Conservation (phyloP, 1,140 invertebrate genomes). For the Drosophila pachea region DNA sequence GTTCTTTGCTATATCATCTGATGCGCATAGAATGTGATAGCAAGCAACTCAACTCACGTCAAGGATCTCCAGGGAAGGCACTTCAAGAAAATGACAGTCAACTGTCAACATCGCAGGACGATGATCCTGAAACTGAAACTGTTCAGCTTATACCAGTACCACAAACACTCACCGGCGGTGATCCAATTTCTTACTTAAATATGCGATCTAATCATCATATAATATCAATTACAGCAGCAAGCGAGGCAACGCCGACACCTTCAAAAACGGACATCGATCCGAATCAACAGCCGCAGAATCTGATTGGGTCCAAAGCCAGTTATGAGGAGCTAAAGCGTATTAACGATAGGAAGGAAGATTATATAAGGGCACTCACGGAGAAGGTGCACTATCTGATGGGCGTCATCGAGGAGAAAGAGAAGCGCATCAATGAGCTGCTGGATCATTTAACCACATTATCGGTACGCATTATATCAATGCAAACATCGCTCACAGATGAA, state of each 20-base stretch:
- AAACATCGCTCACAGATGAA: slow-evolving; percentile 1
- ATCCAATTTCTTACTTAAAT: too few species aligned
- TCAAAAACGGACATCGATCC: background rate
- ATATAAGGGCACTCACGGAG: slow-evolving; percentile 13
- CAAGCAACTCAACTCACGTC: slow-evolving; percentile 42
- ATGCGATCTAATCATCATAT: too few species aligned
- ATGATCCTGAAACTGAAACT: background rate
- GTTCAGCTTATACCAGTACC: too few species aligned
- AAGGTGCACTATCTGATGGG: slow-evolving; percentile 80
- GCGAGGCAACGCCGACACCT: background rate
- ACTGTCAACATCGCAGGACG: background rate
- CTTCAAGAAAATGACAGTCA: too few species aligned
- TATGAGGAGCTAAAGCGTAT: slow-evolving; percentile 6
- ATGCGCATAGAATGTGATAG: slow-evolving; percentile 62
- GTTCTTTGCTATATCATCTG: slow-evolving; percentile 81
- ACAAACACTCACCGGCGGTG: too few species aligned
- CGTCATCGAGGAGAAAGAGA: slow-evolving; percentile 80
- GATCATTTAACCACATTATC: slow-evolving; percentile 52
- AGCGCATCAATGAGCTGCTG: slow-evolving; percentile 80
- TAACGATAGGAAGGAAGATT: slow-evolving; percentile 4
- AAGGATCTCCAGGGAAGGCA: slow-evolving; percentile 12
- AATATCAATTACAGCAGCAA: too few species aligned
- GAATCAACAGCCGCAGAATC: background rate
- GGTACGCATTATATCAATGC: slow-evolving; percentile 47
- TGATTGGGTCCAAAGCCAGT: background rate